Base-by-base conservation (phyloP, 2,113 vertebrate genomes). In the Archocentrus centrarchus region DNA sequence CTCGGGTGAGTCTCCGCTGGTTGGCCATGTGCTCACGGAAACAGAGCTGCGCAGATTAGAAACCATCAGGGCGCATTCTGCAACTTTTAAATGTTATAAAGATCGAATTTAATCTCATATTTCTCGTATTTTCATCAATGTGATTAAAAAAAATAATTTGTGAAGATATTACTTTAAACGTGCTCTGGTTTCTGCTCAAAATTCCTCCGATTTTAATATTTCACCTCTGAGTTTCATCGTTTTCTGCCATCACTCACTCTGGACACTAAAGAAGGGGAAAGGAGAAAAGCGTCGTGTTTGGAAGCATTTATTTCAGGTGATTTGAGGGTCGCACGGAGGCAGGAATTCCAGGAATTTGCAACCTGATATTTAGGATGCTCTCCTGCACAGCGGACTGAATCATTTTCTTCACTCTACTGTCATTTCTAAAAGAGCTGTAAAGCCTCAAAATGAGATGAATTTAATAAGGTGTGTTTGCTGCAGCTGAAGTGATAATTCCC, bases 291-390 rank as follows among this genome's bases (percentile, higher is more conserved):
- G 18, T 15, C 17, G 24, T 30, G 15, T 70, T 30, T 20, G 41
- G 24, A 24, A 7, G 64, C 64, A 20, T 70, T 70, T 50, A 32
- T 59, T 78, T 39, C 22, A 44, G 47, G 10, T 62, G 73, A 35
- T 63, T 79, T 37, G 22, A 73, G 41, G 53, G 60, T 81, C 4
- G 73, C 64, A n/a, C 61, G 6, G 35, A 24, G 2, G 2, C 78
- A 60, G 85, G 85, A 87, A 87, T 87, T 59, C 17, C 76, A 75
- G 85, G 85, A 90, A 85, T 88, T 6, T 88, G 83, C 77, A 90
- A 83, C 80, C 82, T 83, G 62, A 87, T 87, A 77, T 85, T 82
- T 80, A 35, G 77, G 73, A 75, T 79, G 68, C 37, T 77, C 3
- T 39, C 4, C 0, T 7, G 39, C 17, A 3, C 59, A 37, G 6